These are phyloP conservation scores for Coboldia fuscipes DNA, from an alignment of 1,140 invertebrate species.

Conservation along the genomic window DNA sequence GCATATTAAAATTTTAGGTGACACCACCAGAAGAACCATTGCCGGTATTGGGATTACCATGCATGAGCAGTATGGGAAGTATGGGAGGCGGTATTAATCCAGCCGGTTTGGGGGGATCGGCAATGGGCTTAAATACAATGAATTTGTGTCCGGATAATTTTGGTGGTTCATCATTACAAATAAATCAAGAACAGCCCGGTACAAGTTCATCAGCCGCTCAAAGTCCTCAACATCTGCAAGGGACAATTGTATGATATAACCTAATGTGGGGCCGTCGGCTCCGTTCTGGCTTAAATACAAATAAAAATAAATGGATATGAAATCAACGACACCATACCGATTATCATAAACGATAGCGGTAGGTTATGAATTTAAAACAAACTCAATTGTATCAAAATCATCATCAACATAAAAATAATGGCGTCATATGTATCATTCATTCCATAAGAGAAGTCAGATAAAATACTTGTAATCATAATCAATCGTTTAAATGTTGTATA, in stretches of 20 bases:
- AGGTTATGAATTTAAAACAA: too few species aligned
- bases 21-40: conserved; percentile 51
- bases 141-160: conserved; percentile 3
- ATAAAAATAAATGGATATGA: conserved; percentile 21
- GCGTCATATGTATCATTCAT: too few species aligned
- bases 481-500: too few species aligned
- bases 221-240: conserved; percentile 57
- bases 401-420: too few species aligned
- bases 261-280: conserved; percentile 66
- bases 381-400: too few species aligned
- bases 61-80: conserved; percentile 19
- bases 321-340: too few species aligned
- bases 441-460: too few species aligned
- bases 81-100: conserved; percentile 23
- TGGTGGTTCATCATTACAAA: conserved; percentile 10
- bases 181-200: conserved; percentile 6
- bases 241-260: conserved; percentile 82
- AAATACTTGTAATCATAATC: too few species aligned
- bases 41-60: conserved; percentile 23
- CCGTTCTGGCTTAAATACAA: conserved; percentile 17
- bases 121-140: conserved; percentile 2
- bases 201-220: conserved; percentile 22
- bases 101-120: conserved; percentile 13
- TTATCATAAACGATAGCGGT: too few species aligned
- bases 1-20: conserved; percentile 10